Conservation (phyloP, 2,888 invertebrate genomes). For the Lochmaea crataegi region DNA sequence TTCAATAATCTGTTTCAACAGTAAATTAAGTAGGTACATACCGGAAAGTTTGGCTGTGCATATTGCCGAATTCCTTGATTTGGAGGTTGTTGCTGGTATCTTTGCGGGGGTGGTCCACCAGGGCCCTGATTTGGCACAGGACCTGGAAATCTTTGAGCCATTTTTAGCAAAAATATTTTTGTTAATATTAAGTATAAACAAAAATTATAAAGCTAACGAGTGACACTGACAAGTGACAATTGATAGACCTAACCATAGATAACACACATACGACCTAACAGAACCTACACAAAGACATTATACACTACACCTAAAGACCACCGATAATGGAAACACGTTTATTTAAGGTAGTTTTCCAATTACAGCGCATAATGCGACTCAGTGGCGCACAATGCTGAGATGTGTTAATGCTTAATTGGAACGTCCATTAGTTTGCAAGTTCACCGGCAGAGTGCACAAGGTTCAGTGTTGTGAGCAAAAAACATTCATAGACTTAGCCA, state of each 20-base stretch:
- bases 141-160: constrained; percentile 72
- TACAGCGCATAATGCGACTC: too few species aligned
- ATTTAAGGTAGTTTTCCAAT: too few species aligned
- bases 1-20: constrained; percentile 5
- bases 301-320: too few species aligned
- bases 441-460: too few species aligned
- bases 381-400: too few species aligned
- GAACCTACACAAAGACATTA: too few species aligned
- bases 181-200: not conserved
- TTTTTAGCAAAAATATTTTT: constrained; percentile 47
- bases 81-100: constrained; percentile 72
- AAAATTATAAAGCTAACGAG: not conserved
- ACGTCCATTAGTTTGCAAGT: too few species aligned
- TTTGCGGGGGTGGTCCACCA: constrained; percentile 70
- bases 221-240: not conserved
- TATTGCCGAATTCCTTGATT: constrained; percentile 77
- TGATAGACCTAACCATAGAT: not conserved
- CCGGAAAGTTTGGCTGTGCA: constrained; percentile 81
- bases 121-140: constrained; percentile 67
- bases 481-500: too few species aligned
- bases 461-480: too few species aligned
- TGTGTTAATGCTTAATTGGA: too few species aligned
- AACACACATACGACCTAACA: too few species aligned
- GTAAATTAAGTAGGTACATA: constrained; percentile 62
- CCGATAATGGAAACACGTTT: too few species aligned